Evolutionary conservation across 2,797 vertebrate species (phyloP).

Genomic region (Bradypodion ventrale): DNA sequence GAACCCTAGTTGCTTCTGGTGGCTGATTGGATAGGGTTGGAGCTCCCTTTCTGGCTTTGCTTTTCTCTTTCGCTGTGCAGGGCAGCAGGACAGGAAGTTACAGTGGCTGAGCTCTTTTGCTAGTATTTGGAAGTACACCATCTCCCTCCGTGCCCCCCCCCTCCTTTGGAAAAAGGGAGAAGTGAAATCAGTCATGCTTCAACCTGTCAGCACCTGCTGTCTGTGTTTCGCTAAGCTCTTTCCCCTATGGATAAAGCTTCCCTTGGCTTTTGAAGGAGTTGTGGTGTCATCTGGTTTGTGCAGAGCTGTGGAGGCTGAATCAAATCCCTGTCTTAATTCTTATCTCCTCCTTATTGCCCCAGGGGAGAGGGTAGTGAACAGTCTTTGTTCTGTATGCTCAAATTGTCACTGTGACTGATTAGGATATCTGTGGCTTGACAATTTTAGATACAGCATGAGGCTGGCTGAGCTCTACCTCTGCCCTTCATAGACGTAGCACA

Average conservation of each 20-base stretch:
- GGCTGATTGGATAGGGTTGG: not conserved
- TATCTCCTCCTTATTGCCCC: not conserved
- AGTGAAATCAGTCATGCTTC: not conserved
- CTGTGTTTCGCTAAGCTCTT: not conserved
- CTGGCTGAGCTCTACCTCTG: not conserved
- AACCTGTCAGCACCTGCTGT: not conserved
- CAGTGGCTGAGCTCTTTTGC: not conserved
- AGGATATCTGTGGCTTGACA: not conserved
- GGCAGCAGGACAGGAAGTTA: not conserved
- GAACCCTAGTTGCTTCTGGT: not conserved
- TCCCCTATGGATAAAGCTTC: too few relatives aligned
- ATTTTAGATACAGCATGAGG: not conserved
- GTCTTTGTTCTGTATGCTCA: not conserved
- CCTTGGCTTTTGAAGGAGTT: too few relatives aligned
- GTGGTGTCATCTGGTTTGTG: too few relatives aligned
- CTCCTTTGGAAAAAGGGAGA: not conserved
- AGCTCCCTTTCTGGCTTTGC: not conserved
- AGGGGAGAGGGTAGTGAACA: not conserved
- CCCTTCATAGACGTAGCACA: not conserved
- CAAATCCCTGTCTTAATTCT: too few relatives aligned
- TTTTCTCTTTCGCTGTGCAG: not conserved
- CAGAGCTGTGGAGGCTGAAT: too few relatives aligned
- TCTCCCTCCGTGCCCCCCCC: not conserved
- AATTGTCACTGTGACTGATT: not conserved
- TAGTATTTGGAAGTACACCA: not conserved